Percentiles rank a stretch among this genome's conserved stretches.
Conservation (phyloP, 2,113 vertebrate species). For the Ornithorhynchus anatinus region DNA sequence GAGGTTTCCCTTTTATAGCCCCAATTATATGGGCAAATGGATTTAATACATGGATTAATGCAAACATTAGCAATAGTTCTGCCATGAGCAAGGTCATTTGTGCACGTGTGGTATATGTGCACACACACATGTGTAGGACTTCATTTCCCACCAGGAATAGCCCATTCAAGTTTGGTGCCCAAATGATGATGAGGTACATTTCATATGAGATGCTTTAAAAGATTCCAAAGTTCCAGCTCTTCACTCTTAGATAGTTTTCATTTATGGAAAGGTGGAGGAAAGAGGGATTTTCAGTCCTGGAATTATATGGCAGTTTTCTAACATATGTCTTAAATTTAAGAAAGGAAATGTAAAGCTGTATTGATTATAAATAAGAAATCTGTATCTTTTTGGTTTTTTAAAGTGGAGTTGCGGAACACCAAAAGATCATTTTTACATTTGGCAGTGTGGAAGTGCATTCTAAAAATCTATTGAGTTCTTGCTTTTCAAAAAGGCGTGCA, state of each 20-base stretch:
- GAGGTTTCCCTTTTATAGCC: too few relatives aligned
- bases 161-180: too few relatives aligned
- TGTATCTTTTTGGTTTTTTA: not conserved
- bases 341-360: not conserved
- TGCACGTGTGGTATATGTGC: too few relatives aligned
- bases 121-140: too few relatives aligned
- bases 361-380: not conserved
- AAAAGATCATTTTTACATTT: conserved; percentile 29
- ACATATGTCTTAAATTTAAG: conserved; percentile 9
- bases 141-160: too few relatives aligned
- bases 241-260: conserved; percentile 12
- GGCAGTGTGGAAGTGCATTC: conserved; percentile 28
- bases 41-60: too few relatives aligned
- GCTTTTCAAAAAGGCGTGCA: conserved; percentile 62
- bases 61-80: too few relatives aligned
- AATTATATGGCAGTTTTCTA: not conserved
- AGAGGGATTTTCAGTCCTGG: not conserved
- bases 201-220: too few relatives aligned
- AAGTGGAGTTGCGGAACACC: conserved; percentile 28
- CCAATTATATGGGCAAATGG: too few relatives aligned
- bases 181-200: too few relatives aligned
- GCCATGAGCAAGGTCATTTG: too few relatives aligned
- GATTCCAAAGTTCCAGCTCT: not conserved
- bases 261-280: conserved; percentile 6
- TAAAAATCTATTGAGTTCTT: conserved; percentile 58